Conservation (phyloP, 2,797 vertebrate species). For the Onychomys torridus region DNA sequence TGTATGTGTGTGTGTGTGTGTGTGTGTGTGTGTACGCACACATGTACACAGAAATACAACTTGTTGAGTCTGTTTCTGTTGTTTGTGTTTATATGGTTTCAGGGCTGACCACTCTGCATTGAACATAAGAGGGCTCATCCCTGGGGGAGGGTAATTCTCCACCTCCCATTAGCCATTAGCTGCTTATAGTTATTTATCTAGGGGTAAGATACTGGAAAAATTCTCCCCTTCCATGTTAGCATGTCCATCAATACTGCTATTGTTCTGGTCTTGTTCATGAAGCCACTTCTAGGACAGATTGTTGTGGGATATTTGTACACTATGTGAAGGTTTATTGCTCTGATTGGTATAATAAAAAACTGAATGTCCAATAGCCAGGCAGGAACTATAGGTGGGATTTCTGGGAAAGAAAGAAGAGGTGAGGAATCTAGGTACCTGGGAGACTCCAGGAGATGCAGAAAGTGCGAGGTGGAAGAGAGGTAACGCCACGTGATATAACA, state of each 20-base stretch:
- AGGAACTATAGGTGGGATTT: background rate
- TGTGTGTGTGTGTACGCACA: background rate
- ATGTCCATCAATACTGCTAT: background rate
- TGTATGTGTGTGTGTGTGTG: too few species aligned
- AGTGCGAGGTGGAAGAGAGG: too few species aligned
- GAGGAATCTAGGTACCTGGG: too few species aligned
- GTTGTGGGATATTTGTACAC: background rate
- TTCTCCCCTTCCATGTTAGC: background rate
- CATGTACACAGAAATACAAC: background rate
- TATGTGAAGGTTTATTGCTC: background rate
- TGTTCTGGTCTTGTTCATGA: background rate
- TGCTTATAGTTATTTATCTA: background rate
- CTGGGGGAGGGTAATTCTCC: background rate
- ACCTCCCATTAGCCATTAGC: background rate
- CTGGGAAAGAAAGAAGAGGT: too few species aligned
- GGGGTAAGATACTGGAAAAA: background rate
- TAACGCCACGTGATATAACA: too few species aligned
- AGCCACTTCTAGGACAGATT: background rate
- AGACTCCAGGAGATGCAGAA: too few species aligned
- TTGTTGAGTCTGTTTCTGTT: background rate
- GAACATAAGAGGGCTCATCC: background rate
- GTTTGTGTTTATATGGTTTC: background rate
- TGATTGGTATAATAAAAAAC: background rate
- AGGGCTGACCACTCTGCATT: background rate
- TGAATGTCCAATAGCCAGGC: background rate